Conservation (phyloP, 2,113 vertebrate species). For the Syngnathoides biaculeatus region DNA sequence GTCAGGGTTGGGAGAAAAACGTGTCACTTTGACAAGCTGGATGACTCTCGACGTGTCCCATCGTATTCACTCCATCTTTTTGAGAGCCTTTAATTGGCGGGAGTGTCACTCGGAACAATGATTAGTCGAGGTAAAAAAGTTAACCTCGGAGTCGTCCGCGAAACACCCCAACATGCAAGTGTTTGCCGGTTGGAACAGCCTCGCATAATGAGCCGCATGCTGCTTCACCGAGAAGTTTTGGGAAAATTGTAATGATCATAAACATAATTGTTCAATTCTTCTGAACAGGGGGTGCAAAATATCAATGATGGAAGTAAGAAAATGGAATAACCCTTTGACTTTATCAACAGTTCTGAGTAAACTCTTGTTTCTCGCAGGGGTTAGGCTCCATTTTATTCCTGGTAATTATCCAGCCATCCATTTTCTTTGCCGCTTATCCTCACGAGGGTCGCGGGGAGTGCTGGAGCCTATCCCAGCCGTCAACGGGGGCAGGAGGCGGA, state of each 20-base stretch:
- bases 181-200: background rate
- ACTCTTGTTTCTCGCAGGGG: too few species aligned
- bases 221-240: background rate
- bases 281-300: too few species aligned
- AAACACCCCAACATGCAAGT: background rate
- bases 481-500: too few species aligned
- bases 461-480: too few species aligned
- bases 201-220: background rate
- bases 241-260: too few species aligned
- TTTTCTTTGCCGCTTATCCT: too few species aligned
- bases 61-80: background rate
- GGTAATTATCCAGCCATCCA: too few species aligned
- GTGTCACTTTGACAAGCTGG: background rate
- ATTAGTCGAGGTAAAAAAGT: background rate
- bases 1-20: background rate
- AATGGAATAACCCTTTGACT: background rate
- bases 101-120: background rate
- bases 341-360: background rate
- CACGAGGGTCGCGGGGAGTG: too few species aligned
- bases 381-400: too few species aligned
- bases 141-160: background rate
- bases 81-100: background rate
- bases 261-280: too few species aligned
- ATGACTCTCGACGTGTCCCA: background rate
- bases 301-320: background rate